Percentiles rank a stretch among this genome's conserved stretches.
These are phyloP conservation scores for Mycalesis mineus DNA, from an alignment of 2,888 invertebrate species.

Conservation along the genomic window DNA sequence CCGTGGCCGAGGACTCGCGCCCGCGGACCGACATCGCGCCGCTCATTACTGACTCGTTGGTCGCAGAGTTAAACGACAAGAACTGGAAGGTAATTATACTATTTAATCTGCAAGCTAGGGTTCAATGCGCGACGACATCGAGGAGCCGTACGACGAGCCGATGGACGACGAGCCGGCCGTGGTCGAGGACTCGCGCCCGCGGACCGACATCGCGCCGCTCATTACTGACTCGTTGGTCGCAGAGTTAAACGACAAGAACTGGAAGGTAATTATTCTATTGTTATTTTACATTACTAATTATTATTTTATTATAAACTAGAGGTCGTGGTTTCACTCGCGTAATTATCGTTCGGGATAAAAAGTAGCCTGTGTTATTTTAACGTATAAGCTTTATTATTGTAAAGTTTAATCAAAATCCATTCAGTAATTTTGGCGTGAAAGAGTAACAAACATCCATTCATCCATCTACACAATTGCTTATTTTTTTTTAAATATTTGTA, in stretches of 20 bases:
- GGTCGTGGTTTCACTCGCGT: no score
- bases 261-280: constrained; percentile 83
- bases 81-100: constrained; percentile 88
- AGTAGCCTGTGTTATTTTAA: no score
- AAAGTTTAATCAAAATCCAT: no score
- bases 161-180: constrained; percentile 69
- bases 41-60: constrained; percentile 87
- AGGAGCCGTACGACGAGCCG: constrained; percentile 64
- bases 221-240: constrained; percentile 88
- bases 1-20: constrained; percentile 82
- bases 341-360: no score
- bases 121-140: constrained; percentile 54
- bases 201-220: constrained; percentile 88
- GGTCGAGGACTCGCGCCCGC: constrained; percentile 84
- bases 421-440: no score
- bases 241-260: constrained; percentile 93
- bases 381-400: no score
- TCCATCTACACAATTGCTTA: no score
- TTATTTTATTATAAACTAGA: no score
- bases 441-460: no score
- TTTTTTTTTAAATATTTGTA: no score
- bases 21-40: constrained; percentile 89
- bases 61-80: constrained; percentile 90
- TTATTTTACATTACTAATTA: no score
- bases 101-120: no score